Base-by-base conservation (phyloP, 2,797 vertebrate genomes). In the Chelon labrosus region DNA sequence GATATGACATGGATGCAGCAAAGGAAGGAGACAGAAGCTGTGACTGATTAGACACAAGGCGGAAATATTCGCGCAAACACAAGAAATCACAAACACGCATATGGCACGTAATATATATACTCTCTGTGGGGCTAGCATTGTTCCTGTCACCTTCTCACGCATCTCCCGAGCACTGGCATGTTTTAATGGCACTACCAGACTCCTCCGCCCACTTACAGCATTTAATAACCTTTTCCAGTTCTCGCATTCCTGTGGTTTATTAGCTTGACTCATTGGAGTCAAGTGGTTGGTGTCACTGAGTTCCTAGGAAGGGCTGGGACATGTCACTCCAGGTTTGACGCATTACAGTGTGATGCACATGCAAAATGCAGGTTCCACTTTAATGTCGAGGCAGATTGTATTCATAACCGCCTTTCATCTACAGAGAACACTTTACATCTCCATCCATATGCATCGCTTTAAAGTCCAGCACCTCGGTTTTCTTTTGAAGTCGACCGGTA, bases 181-280 rank as follows among this genome's bases (percentile, higher is more conserved):
- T 59, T 80, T 82, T 70, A 44, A 63, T 53, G 16, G 61, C 52
- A 12, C 37, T 19, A 22, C 12, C n/a, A 35, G 47, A 65, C 27
- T 52, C 78, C 85, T 62, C 60, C 47, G 27, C 17, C 41, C 5
- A 51, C 74, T 71, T 63, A 12, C 13, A 16, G 35, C 75, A 56
- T 84, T 75, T 66, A 47, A 52, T 51, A 2, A 10, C 3, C 22
- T 62, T 31, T 35, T 27, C 52, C 66, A 41, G 4, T 52, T 22
- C 10, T 2, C 37, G 17, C 77, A 79, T 85, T 86, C 73, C 69
- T 74, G 38, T 46, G 20, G 54, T 79, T 80, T 73, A 87, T 74
- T 64, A 76, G 73, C 72, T 69, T 85, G 76, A 88, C 77, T 85
- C 74, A 86, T 81, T 82, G 49, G 62, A 88, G 47, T 88, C 82